Base-by-base conservation (phyloP, 2,797 vertebrate species). In the Mus spretus region DNA sequence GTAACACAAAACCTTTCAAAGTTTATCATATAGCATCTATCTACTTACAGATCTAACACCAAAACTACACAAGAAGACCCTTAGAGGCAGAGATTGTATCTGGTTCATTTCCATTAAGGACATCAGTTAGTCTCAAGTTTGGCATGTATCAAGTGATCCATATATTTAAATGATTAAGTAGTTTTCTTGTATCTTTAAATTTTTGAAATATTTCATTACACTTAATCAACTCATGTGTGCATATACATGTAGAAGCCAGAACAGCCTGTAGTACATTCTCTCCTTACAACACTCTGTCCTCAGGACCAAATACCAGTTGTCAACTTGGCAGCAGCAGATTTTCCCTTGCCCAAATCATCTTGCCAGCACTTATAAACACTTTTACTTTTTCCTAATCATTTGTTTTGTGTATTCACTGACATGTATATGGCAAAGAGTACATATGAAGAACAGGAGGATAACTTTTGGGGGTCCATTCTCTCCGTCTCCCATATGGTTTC, bases 91-190 rank as follows among this genome's bases (percentile, higher is more conserved):
- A 40, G 50, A 82, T 9, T 90, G 28, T 40, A 93, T 61, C 14
- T 83, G 78, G 37, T 63, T 94, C 26, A 78, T 87, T 90, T 90
- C 91, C 85, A 93, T 79, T 88, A 94, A 53, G 83, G 81, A 61
- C 11, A 93, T 26, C 3, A 95, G 61, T 0, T 95, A 65, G 53
- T 31, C 10, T 96, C 55, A 17, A 67, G 14, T 79, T 92, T 79
- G 61, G 28, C 37, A 96, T 10, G 59, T 6, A 94, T 6, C 50
- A 80, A 22, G 59, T 65, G 15, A 92, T 47, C 26, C 82, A 84
- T 65, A 24, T 53, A 86, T 53, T 70, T 94, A 34, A 91, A 83
- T 70, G 15, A 96, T 15, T 72, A 59, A 86, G 59, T 63, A 83
- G 84, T 70, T 91, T 74, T 87, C 31, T 92, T 83, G 10, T 44